A percentile compares a stretch with the other conserved stretches of the same genome.
These are phyloP conservation scores for Antrozous pallidus DNA, from an alignment of 2,797 vertebrate species.

Conservation along the genomic window DNA sequence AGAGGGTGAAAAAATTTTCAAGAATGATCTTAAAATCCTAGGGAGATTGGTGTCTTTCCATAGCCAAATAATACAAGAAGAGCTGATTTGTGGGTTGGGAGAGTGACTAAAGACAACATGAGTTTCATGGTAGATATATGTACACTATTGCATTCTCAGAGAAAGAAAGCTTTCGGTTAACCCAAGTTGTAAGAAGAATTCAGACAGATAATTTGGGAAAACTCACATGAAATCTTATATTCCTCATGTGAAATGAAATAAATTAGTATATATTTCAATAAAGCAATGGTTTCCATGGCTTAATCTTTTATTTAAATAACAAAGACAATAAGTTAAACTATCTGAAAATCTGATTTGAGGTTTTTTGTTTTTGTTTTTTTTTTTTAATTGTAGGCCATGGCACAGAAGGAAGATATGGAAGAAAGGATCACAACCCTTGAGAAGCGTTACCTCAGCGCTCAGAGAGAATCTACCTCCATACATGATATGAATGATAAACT, in stretches of 20 bases:
- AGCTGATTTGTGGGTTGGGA: not conserved
- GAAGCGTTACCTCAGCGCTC: conserved; percentile 98
- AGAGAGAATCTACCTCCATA: conserved; percentile 98
- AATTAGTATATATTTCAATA: not conserved
- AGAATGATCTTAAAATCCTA: not conserved
- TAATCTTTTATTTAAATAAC: not conserved
- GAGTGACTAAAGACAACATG: not conserved
- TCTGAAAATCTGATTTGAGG: not conserved
- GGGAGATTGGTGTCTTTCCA: not conserved
- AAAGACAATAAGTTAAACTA: not conserved
- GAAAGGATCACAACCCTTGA: conserved; percentile 97
- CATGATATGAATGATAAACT: conserved; percentile 99
- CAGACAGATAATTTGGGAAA: not conserved
- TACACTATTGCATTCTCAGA: not conserved
- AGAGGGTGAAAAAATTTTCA: not conserved
- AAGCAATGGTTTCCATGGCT: not conserved
- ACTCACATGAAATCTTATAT: not conserved
- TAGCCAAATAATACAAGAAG: not conserved
- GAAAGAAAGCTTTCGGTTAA: not conserved
- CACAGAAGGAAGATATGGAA: conserved; percentile 99
- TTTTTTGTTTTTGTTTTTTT: not conserved
- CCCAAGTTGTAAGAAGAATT: not conserved
- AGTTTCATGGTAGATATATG: not conserved
- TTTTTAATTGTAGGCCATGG: conserved; percentile 90
- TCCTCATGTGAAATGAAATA: not conserved